phyloP scores from a whole-genome alignment of 2,797 vertebrate genomes.

The Gallinago solitaria region DNA sequence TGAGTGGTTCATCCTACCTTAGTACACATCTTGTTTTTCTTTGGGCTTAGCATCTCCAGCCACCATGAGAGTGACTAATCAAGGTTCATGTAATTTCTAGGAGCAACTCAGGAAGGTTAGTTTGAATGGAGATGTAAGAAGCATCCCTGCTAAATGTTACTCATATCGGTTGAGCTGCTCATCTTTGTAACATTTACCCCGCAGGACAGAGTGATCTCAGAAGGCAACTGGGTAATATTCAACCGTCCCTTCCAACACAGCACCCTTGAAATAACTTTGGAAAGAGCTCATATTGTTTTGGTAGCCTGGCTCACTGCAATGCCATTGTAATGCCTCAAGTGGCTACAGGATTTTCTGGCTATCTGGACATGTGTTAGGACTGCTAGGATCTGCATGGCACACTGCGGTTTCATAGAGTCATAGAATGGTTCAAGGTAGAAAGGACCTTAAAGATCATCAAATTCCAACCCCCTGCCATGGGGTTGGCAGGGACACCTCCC shows the following conservation, averaged over 20 bases:
- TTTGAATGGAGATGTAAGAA: background rate
- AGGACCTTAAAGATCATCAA: no score
- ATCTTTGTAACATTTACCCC: background rate
- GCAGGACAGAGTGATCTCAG: background rate
- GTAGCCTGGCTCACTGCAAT: background rate
- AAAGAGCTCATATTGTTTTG: background rate
- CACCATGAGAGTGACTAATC: background rate
- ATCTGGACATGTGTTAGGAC: background rate
- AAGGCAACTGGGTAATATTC: background rate
- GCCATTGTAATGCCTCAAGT: background rate
- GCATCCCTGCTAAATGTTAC: background rate
- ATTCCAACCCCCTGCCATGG: no score
- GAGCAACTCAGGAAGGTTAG: background rate
- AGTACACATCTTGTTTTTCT: background rate
- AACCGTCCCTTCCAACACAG: background rate
- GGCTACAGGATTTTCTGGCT: background rate
- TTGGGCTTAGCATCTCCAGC: background rate
- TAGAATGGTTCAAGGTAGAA: no score
- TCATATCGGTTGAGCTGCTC: background rate
- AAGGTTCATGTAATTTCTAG: background rate
- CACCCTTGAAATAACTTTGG: background rate
- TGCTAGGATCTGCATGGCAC: background rate
- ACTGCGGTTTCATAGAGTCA: background rate
- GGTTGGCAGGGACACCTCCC: no score
- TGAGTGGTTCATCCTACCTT: background rate